Evolutionary conservation across 2,113 vertebrate species (phyloP).

Genomic region (Morone chrysops): DNA sequence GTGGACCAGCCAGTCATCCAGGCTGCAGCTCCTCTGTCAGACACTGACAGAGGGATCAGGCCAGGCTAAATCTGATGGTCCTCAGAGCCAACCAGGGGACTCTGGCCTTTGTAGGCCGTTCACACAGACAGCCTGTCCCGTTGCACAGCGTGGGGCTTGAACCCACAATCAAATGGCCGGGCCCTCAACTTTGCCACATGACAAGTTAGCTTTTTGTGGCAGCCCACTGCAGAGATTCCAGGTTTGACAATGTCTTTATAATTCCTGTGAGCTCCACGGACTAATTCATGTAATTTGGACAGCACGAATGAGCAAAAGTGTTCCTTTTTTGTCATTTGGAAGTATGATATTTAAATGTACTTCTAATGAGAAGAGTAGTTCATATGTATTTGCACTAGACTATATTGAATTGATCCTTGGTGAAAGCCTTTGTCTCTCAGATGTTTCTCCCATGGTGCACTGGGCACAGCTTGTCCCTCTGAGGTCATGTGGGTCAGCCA

Average conservation of each 20-base stretch:
- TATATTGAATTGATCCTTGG: slow-evolving; percentile 36
- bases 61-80: slow-evolving; percentile 73
- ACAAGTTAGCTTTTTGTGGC: slow-evolving; percentile 73
- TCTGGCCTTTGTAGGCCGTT: slow-evolving; percentile 74
- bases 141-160: slow-evolving; percentile 69
- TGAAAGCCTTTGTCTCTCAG: slow-evolving; percentile 49
- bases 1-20: slow-evolving; percentile 69
- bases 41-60: slow-evolving; percentile 71
- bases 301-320: slow-evolving; percentile 28
- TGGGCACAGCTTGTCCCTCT: slow-evolving; percentile 56
- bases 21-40: slow-evolving; percentile 68
- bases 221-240: slow-evolving; percentile 54
- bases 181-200: slow-evolving; percentile 73
- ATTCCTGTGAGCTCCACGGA: slow-evolving; percentile 47
- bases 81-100: slow-evolving; percentile 76
- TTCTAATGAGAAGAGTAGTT: slow-evolving; percentile 26
- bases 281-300: slow-evolving; percentile 48
- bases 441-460: slow-evolving; percentile 53
- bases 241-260: slow-evolving; percentile 64
- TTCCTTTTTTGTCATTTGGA: slow-evolving; percentile 19
- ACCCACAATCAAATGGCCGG: slow-evolving; percentile 72
- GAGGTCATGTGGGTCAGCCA: slow-evolving; percentile 62
- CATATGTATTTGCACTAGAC: slow-evolving; percentile 32
- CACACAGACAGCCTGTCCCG: slow-evolving; percentile 73
- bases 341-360: slow-evolving; percentile 41